Evolutionary conservation across 2,888 invertebrate species (phyloP).

Genomic region (Tineola bisselliella): DNA sequence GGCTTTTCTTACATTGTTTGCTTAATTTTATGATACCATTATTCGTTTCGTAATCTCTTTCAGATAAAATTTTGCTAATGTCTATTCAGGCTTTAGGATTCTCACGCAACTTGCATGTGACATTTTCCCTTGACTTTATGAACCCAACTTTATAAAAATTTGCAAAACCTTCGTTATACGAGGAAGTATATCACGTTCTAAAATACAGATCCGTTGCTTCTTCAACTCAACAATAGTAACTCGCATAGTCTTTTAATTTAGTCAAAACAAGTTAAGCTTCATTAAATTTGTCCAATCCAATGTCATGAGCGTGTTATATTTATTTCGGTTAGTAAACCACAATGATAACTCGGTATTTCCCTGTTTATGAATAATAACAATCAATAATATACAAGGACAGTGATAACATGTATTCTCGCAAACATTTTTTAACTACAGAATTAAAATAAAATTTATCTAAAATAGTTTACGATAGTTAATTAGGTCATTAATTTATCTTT

Average conservation of each 20-base stretch:
- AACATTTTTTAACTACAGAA: not conserved
- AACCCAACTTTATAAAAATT: slow-evolving; percentile 45
- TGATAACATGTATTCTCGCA: not conserved
- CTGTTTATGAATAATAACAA: not conserved
- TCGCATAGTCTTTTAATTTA: too few relatives aligned
- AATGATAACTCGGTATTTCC: not conserved
- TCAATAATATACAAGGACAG: not conserved
- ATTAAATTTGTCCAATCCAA: too few relatives aligned
- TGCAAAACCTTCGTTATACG: slow-evolving; percentile 29
- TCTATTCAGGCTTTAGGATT: slow-evolving; percentile 1
- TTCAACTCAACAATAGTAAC: too few relatives aligned
- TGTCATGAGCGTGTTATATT: not conserved
- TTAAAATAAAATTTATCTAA: too few relatives aligned
- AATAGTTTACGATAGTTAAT: too few relatives aligned
- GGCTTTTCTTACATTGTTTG: too few relatives aligned
- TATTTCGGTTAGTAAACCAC: not conserved
- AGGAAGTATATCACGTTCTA: slow-evolving; percentile 40
- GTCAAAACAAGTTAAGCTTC: too few relatives aligned
- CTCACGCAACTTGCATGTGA: slow-evolving; percentile 15
- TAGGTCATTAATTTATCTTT: too few relatives aligned
- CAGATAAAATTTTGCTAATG: not conserved
- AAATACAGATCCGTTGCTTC: slow-evolving; percentile 22
- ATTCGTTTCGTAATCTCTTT: slow-evolving; percentile 11
- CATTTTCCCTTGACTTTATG: too few relatives aligned
- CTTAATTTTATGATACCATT: slow-evolving; percentile 21